These are phyloP conservation scores for Thyatira batis DNA, from an alignment of 2,888 invertebrate species.

Conservation along the genomic window DNA sequence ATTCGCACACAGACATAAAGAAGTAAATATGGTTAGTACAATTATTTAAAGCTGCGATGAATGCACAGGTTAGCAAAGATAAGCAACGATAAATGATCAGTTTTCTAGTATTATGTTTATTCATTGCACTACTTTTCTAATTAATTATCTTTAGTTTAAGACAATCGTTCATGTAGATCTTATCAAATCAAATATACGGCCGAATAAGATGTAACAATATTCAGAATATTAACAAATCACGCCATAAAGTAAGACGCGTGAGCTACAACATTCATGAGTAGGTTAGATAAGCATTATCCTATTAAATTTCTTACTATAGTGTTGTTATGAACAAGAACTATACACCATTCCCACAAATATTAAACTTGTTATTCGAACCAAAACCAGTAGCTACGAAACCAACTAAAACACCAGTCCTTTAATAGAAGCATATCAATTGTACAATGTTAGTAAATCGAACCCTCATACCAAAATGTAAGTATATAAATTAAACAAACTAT, in stretches of 20 bases:
- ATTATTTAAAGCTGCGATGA: constrained; percentile 18
- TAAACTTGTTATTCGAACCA: constrained; percentile 43
- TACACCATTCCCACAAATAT: constrained; percentile 54
- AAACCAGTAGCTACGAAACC: constrained; percentile 51
- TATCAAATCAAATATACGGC: not conserved
- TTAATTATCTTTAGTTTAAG: not conserved
- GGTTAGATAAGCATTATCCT: constrained; percentile 11
- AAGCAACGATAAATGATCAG: not conserved
- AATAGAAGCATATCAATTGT: constrained; percentile 49
- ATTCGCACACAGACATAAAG: constrained; percentile 62
- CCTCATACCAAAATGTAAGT: constrained; percentile 74
- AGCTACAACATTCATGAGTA: constrained; percentile 45
- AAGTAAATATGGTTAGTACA: constrained; percentile 37
- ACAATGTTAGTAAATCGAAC: constrained; percentile 67
- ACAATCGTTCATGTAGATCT: not conserved
- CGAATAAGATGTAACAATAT: not conserved
- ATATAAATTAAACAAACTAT: constrained; percentile 69
- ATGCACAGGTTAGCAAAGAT: constrained; percentile 30
- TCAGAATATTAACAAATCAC: constrained; percentile 45
- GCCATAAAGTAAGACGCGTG: constrained; percentile 79
- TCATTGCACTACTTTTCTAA: not conserved
- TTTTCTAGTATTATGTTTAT: not conserved
- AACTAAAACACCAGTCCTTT: constrained; percentile 41
- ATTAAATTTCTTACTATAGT: constrained; percentile 12
- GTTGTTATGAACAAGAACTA: constrained; percentile 31